Conservation (phyloP, 2,888 invertebrate genomes). For the Gortyna flavago region DNA sequence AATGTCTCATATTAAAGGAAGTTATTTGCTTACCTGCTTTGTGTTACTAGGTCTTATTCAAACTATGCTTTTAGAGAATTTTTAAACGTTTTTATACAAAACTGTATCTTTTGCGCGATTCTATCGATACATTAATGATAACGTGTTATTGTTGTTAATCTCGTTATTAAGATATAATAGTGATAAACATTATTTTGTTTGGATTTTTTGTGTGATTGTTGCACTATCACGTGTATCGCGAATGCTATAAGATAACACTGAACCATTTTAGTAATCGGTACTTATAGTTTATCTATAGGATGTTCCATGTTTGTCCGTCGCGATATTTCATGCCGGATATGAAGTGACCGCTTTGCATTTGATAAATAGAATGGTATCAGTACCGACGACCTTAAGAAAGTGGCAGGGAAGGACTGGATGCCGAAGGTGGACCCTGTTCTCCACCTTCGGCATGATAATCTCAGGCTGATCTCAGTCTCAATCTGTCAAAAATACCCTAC, state of each 20-base stretch:
- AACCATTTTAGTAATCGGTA: conserved; percentile 5
- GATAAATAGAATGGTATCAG: too few relatives aligned
- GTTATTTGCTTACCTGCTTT: conserved; percentile 52
- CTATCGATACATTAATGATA: conserved; percentile 20
- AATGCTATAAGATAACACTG: conserved; percentile 1
- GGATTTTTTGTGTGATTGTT: conserved; percentile 53
- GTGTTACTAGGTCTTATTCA: conserved; percentile 54
- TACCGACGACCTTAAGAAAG: too few relatives aligned
- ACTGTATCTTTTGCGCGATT: conserved; percentile 28
- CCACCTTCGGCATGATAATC: too few relatives aligned
- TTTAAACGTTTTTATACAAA: conserved; percentile 47
- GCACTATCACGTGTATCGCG: background rate
- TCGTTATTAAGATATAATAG: conserved; percentile 45
- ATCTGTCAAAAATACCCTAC: too few relatives aligned
- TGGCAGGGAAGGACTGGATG: too few relatives aligned
- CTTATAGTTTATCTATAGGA: background rate
- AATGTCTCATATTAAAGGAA: background rate
- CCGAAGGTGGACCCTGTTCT: too few relatives aligned
- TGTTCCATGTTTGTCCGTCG: background rate
- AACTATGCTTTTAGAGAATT: conserved; percentile 42
- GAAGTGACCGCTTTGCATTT: too few relatives aligned
- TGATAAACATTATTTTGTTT: conserved; percentile 35
- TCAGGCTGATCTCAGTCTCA: too few relatives aligned
- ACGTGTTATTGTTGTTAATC: conserved; percentile 54
- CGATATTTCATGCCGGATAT: too few relatives aligned